A percentile compares a stretch with the other conserved stretches of the same genome.
phyloP scores from a whole-genome alignment of 37 sponge, comb jelly and placozoan genomes.

The Axinella damicornis region DNA sequence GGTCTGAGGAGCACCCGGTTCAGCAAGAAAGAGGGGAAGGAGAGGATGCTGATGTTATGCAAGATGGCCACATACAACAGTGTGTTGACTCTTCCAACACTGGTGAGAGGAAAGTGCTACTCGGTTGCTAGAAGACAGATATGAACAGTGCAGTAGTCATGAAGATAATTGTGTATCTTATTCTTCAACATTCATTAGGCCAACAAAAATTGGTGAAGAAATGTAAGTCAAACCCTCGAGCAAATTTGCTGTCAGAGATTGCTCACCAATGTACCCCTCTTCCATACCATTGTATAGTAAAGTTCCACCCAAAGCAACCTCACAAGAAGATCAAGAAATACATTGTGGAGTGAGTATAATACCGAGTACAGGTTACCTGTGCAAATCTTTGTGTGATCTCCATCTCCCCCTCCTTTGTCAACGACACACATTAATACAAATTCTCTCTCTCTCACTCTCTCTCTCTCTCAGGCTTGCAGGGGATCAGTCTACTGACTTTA shows the following conservation, averaged over 20 bases:
- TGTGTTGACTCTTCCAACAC: conserved; percentile 86
- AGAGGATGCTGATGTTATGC: conserved; percentile 17
- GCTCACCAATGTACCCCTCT: too few relatives aligned
- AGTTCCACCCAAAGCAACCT: conserved; percentile 29
- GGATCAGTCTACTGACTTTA: conserved; percentile 51
- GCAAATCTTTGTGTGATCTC: not conserved
- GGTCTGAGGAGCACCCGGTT: not conserved
- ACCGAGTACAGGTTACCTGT: not conserved
- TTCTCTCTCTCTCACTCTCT: too few relatives aligned
- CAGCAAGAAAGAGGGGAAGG: not conserved
- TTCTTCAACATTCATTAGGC: too few relatives aligned
- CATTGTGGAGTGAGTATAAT: conserved; percentile 37
- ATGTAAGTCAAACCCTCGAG: too few relatives aligned
- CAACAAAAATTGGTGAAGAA: too few relatives aligned
- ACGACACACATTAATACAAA: too few relatives aligned
- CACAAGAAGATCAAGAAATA: conserved; percentile 48
- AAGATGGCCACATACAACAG: conserved; percentile 41
- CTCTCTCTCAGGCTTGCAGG: conserved; percentile 23
- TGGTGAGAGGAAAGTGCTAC: conserved; percentile 43
- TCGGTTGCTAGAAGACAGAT: too few relatives aligned
- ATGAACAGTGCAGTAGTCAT: too few relatives aligned
- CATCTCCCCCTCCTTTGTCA: not conserved
- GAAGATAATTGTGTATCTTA: too few relatives aligned
- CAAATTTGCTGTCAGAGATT: too few relatives aligned
- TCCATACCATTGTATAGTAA: not conserved